phyloP scores from a whole-genome alignment of 2,797 vertebrate genomes.

The Gallirallus australis region DNA sequence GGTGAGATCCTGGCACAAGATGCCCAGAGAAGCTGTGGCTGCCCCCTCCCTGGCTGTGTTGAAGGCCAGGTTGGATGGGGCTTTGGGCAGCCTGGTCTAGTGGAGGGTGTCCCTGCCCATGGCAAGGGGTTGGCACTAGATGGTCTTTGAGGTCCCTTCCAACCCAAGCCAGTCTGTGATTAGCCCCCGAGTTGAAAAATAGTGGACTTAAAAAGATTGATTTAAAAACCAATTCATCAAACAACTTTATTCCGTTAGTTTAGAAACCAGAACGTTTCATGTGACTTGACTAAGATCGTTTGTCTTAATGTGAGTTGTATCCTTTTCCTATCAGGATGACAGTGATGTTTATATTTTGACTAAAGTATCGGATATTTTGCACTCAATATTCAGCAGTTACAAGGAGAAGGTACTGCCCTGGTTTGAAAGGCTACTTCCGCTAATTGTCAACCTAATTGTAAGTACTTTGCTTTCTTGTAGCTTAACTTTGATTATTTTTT shows the following conservation, averaged over 20 bases:
- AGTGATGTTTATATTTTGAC: slow-evolving; percentile 98
- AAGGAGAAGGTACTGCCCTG: slow-evolving; percentile 96
- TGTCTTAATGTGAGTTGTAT: not conserved
- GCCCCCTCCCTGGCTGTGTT: not conserved
- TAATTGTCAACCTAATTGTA: slow-evolving; percentile 96
- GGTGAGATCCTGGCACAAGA: not conserved
- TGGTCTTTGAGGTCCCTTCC: not conserved
- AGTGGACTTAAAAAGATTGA: fast-evolving
- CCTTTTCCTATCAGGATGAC: slow-evolving; percentile 87
- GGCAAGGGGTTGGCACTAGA: not conserved
- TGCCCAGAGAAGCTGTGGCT: not conserved
- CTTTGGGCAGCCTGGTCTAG: not conserved
- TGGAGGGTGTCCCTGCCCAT: not conserved
- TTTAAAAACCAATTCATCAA: not conserved
- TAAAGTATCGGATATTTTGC: slow-evolving; percentile 98
- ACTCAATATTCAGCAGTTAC: slow-evolving; percentile 97
- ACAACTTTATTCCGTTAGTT: not conserved
- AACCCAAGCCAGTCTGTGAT: not conserved
- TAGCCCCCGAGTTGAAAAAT: not conserved
- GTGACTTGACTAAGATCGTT: not conserved
- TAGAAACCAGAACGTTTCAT: not conserved
- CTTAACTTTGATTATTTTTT: not conserved
- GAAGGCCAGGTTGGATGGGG: not conserved
- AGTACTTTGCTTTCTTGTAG: slow-evolving; percentile 72
- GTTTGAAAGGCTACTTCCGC: slow-evolving; percentile 96